phyloP scores from a whole-genome alignment of 2,888 invertebrate species.

The Ichneumon xanthorius region DNA sequence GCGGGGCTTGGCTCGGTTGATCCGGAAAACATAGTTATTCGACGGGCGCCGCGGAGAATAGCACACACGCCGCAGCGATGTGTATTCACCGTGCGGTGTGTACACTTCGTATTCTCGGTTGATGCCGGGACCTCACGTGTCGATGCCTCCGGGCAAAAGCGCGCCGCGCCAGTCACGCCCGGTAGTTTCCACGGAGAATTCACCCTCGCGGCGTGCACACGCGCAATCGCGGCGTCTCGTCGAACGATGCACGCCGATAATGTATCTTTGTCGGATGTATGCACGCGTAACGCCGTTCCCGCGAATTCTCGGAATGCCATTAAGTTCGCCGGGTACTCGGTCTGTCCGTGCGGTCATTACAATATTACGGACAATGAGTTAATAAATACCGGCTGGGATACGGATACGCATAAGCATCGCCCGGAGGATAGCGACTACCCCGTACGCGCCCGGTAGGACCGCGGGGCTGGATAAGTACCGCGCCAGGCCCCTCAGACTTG shows the following conservation, averaged over 20 bases:
- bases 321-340: background rate
- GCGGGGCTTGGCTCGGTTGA: background rate
- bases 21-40: background rate
- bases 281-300: constrained; percentile 3
- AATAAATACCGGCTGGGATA: background rate
- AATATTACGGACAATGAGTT: constrained; percentile 26
- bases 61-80: background rate
- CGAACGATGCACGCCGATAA: constrained; percentile 49
- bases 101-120: constrained; percentile 22
- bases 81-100: background rate
- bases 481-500: constrained; percentile 8
- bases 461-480: constrained; percentile 8
- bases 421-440: constrained; percentile 44
- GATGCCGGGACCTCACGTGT: constrained; percentile 79
- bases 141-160: constrained; percentile 78
- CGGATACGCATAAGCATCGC: constrained; percentile 45
- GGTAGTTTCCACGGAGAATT: constrained; percentile 81
- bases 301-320: constrained; percentile 4
- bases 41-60: background rate
- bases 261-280: constrained; percentile 18
- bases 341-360: constrained; percentile 34
- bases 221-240: constrained; percentile 55
- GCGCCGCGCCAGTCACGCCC: constrained; percentile 77
- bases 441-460: constrained; percentile 20
- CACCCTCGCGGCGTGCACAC: constrained; percentile 68